These are phyloP conservation scores for Diarsia rubi DNA, from an alignment of 2,888 invertebrate genomes.

Conservation along the genomic window DNA sequence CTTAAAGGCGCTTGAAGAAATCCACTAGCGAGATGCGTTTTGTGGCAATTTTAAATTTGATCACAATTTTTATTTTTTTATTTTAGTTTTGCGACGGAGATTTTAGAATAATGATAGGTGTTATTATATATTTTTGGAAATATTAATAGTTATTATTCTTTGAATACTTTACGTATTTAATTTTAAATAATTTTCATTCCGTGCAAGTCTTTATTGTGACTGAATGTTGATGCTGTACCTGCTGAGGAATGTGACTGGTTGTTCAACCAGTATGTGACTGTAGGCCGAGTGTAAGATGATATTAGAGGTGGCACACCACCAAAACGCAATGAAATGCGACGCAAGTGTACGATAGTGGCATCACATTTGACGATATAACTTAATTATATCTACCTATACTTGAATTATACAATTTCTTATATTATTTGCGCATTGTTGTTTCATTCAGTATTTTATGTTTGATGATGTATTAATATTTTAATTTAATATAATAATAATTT, in stretches of 20 bases:
- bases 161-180: conserved; percentile 88
- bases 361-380: conserved; percentile 75
- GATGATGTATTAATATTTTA: conserved; percentile 81
- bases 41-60: conserved; percentile 82
- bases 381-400: conserved; percentile 64
- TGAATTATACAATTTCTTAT: conserved; percentile 71
- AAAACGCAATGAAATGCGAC: conserved; percentile 60
- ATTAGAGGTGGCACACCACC: conserved; percentile 75
- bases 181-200: conserved; percentile 88
- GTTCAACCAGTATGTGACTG: conserved; percentile 65
- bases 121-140: conserved; percentile 81
- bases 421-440: conserved; percentile 75
- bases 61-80: conserved; percentile 86
- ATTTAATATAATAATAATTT: conserved; percentile 79
- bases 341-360: conserved; percentile 76
- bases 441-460: conserved; percentile 86
- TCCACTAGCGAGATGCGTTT: conserved; percentile 82
- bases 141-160: conserved; percentile 83
- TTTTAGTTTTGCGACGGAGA: conserved; percentile 85
- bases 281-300: conserved; percentile 70
- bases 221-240: conserved; percentile 86
- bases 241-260: conserved; percentile 76
- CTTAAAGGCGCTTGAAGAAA: conserved; percentile 86
- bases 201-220: conserved; percentile 86
- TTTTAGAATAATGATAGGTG: conserved; percentile 78